Evolutionary conservation across 92 coral and sea anemone species (phyloP).

Genomic region (Bergia puertoricense): DNA sequence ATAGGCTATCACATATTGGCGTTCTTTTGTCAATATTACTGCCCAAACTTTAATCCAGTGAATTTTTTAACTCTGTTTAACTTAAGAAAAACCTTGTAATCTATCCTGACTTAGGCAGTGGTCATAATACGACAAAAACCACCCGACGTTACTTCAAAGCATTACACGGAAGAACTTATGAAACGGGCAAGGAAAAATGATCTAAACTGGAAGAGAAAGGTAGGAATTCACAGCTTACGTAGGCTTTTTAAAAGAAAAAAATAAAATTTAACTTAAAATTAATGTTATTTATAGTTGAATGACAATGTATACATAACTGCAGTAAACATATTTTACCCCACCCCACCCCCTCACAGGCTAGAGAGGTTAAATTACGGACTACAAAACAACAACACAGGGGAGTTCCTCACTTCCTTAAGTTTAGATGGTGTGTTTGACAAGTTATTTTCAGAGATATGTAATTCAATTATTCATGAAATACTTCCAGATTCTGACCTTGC

Average conservation of each 20-base stretch:
- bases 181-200: constrained; percentile 44
- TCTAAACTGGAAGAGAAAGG: constrained; percentile 42
- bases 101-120: constrained; percentile 51
- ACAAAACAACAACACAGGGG: background rate
- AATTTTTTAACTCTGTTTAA: background rate
- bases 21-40: background rate
- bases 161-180: constrained; percentile 53
- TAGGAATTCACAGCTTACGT: background rate
- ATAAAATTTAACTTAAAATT: background rate
- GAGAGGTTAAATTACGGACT: too few species aligned
- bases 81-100: background rate
- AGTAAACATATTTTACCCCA: background rate
- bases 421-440: background rate
- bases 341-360: too few species aligned
- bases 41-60: too few species aligned
- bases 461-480: too few species aligned
- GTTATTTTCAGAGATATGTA: background rate
- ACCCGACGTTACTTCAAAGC: constrained; percentile 46
- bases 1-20: background rate
- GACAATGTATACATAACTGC: background rate
- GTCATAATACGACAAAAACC: constrained; percentile 70
- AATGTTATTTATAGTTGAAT: background rate
- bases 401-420: background rate
- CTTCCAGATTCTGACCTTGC: background rate
- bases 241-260: background rate